Evolutionary conservation across 1,140 invertebrate genomes (phyloP).

Genomic region (Anoplolepis gracilipes): DNA sequence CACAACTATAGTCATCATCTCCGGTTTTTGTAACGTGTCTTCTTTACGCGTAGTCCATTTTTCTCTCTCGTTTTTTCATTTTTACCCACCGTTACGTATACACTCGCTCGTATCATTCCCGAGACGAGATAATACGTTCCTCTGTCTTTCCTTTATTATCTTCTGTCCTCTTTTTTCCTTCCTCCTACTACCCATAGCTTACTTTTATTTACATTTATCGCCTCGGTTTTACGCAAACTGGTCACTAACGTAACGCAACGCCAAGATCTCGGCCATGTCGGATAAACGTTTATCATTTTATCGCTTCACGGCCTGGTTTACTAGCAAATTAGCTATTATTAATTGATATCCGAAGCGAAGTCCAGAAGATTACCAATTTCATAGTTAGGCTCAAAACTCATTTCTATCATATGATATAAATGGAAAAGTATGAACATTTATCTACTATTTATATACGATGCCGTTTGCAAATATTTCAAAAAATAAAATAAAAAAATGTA

Average conservation of each 20-base stretch:
- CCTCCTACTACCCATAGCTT: constrained; percentile 25
- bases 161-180: constrained; percentile 31
- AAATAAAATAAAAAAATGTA: neutral
- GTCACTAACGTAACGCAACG: neutral
- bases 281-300: constrained; percentile 18
- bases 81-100: constrained; percentile 33
- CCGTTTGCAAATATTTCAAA: constrained; percentile 2
- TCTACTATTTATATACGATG: neutral
- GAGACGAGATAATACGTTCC: constrained; percentile 49
- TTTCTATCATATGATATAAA: neutral
- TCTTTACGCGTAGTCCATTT: neutral
- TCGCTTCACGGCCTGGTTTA: constrained; percentile 19
- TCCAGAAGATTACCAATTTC: neutral
- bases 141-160: constrained; percentile 52
- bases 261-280: neutral
- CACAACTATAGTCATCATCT: constrained; percentile 39
- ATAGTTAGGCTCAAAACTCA: neutral
- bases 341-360: constrained; percentile 28
- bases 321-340: neutral
- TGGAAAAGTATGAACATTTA: neutral
- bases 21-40: constrained; percentile 34
- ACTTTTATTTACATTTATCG: constrained; percentile 44
- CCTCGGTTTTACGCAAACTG: constrained; percentile 20
- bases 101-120: constrained; percentile 42
- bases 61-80: constrained; percentile 3